Evolutionary conservation across 2,888 invertebrate species (phyloP).

Genomic region (Crocallis elinguaria): DNA sequence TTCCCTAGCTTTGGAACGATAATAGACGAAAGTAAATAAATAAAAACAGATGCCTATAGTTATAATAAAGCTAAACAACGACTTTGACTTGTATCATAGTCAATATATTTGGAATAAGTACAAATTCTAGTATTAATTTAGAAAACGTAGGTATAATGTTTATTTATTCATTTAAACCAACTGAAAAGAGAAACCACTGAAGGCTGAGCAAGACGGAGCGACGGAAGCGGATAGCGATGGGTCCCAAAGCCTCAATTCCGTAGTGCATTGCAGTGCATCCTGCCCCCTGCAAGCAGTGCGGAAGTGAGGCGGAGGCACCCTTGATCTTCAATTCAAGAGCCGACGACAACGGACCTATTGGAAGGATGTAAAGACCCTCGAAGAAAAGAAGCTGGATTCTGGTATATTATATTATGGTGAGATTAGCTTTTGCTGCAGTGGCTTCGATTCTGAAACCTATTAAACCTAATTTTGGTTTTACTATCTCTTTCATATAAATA

Average conservation of each 20-base stretch:
- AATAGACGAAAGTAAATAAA: too few species aligned
- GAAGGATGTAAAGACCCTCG: conserved; percentile 13
- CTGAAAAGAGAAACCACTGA: neutral
- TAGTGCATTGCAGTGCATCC: conserved; percentile 97
- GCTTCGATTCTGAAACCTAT: too few species aligned
- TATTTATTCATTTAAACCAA: neutral
- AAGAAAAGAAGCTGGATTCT: neutral
- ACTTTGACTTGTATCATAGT: too few species aligned
- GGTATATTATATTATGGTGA: neutral
- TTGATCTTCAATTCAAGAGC: conserved; percentile 55
- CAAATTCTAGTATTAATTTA: too few species aligned
- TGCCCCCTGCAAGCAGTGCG: conserved; percentile 96
- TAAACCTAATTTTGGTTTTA: too few species aligned
- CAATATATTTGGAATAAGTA: too few species aligned
- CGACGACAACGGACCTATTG: conserved; percentile 27
- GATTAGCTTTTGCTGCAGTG: neutral
- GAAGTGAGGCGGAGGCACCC: conserved; percentile 91
- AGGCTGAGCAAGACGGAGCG: conserved; percentile 9
- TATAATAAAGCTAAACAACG: too few species aligned
- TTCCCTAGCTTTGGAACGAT: too few species aligned
- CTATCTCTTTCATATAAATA: too few species aligned
- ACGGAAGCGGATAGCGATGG: conserved; percentile 53
- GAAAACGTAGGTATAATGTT: too few species aligned
- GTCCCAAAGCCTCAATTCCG: conserved; percentile 94
- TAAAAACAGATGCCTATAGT: too few species aligned